Percentiles rank a stretch among this genome's conserved stretches.
Evolutionary conservation across 2,113 vertebrate species (phyloP).

Genomic region (Thermophis baileyi): DNA sequence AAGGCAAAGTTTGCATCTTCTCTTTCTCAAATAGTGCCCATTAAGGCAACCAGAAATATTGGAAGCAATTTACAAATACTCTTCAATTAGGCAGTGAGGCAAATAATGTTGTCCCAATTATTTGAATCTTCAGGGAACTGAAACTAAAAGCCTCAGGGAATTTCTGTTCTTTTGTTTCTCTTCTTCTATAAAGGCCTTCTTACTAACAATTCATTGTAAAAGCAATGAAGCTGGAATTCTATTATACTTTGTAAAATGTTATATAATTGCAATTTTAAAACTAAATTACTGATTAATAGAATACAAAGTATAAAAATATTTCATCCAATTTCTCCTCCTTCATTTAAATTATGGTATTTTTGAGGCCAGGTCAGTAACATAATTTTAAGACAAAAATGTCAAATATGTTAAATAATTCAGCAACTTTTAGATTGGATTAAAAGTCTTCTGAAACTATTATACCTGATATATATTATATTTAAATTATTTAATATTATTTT

Average conservation of each 20-base stretch:
- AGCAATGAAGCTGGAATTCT: background rate
- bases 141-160: slow-evolving; percentile 12
- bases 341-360: background rate
- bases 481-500: background rate
- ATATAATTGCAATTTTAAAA: slow-evolving; percentile 18
- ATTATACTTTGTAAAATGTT: slow-evolving; percentile 4
- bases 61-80: slow-evolving; percentile 10
- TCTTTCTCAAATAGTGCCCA: background rate
- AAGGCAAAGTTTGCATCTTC: background rate
- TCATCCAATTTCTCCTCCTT: background rate
- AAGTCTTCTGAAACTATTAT: background rate
- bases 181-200: background rate
- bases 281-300: background rate
- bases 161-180: slow-evolving; percentile 9
- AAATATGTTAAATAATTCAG: background rate
- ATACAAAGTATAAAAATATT: slow-evolving; percentile 17
- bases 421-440: background rate
- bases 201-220: slow-evolving; percentile 4
- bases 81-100: slow-evolving; percentile 9
- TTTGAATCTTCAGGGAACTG: slow-evolving; percentile 17
- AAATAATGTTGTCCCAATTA: slow-evolving; percentile 31
- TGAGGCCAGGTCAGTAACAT: background rate
- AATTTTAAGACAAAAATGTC: background rate
- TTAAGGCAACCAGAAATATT: slow-evolving; percentile 13
- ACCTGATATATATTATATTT: background rate